Conservation (phyloP, 2,888 invertebrate genomes). For the Dichetophora obliterata region DNA sequence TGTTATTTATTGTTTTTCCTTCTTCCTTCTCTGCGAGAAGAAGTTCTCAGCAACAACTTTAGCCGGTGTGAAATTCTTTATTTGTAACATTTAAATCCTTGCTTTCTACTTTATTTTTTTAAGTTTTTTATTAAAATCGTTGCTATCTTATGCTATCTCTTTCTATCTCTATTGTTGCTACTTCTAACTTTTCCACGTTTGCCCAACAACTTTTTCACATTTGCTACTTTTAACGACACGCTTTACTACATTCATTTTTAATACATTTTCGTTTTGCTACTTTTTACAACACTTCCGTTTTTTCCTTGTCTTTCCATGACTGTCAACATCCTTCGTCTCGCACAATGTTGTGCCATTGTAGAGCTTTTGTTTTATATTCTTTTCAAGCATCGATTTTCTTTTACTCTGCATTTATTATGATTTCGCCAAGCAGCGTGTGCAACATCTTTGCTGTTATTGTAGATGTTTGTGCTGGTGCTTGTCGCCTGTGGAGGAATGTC, state of each 20-base stretch:
- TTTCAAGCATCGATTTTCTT: background rate
- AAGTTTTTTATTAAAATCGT: background rate
- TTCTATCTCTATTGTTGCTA: background rate
- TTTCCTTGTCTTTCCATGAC: background rate
- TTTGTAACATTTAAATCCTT: background rate
- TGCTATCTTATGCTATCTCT: background rate
- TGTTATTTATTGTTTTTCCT: background rate
- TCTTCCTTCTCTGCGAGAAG: background rate
- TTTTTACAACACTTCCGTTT: background rate
- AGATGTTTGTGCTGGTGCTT: background rate
- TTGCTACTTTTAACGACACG: slow-evolving; percentile 34
- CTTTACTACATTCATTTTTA: slow-evolving; percentile 31
- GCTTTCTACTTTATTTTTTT: background rate
- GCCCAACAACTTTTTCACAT: background rate
- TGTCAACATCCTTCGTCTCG: slow-evolving; percentile 22
- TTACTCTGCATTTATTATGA: background rate
- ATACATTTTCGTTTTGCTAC: background rate
- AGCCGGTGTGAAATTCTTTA: background rate
- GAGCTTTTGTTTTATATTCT: background rate
- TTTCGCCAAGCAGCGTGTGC: background rate
- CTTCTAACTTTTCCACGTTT: background rate
- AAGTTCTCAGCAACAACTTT: background rate
- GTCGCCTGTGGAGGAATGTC: background rate
- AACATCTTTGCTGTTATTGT: background rate
- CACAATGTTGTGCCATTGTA: slow-evolving; percentile 14